phyloP scores from a whole-genome alignment of 2,113 vertebrate species.

The Struthidea cinerea region DNA sequence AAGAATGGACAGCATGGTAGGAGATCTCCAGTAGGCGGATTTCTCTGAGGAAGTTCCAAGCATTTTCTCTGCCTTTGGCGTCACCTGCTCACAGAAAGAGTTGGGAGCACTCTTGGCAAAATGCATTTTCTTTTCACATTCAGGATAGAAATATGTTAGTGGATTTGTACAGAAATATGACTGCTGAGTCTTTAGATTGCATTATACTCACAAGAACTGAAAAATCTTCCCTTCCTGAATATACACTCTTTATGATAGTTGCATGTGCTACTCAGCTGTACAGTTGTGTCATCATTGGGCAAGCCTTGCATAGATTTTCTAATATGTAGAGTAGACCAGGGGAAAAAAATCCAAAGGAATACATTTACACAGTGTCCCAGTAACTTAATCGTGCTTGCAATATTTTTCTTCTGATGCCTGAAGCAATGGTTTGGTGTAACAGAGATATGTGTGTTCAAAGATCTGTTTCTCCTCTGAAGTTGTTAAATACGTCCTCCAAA shows the following conservation, averaged over 20 bases:
- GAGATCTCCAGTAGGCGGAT: background rate
- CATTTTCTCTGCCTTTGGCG: background rate
- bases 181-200: background rate
- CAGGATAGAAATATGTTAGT: background rate
- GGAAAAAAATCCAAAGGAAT: background rate
- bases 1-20: background rate
- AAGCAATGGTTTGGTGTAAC: background rate
- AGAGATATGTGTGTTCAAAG: background rate
- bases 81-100: background rate
- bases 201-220: background rate
- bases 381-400: background rate
- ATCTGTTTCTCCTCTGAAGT: background rate
- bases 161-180: background rate
- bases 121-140: background rate
- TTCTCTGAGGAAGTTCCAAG: background rate
- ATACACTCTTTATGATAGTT: background rate
- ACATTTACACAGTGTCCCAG: background rate
- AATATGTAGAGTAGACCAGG: background rate
- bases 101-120: background rate
- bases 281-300: background rate
- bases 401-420: background rate
- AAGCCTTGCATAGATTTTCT: background rate
- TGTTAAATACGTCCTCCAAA: background rate
- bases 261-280: background rate
- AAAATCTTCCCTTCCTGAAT: background rate